Evolutionary conservation across 2,113 vertebrate species (phyloP).

Genomic region (Crocuta crocuta): DNA sequence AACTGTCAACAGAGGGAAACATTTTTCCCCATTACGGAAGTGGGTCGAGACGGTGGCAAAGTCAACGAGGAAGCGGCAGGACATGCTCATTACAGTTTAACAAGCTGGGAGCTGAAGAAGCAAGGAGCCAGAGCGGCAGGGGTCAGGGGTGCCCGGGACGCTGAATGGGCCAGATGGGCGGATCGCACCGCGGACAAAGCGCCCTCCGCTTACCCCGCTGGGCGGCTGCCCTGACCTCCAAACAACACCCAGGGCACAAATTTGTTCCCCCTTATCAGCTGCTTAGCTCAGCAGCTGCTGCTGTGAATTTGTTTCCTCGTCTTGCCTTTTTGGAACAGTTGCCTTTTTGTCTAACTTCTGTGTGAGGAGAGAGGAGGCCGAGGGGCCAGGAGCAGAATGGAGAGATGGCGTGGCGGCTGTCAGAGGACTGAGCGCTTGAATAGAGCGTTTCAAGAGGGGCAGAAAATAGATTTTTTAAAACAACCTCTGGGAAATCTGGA

Average conservation of each 20-base stretch:
- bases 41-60: conserved; percentile 54
- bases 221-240: conserved; percentile 59
- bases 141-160: background rate
- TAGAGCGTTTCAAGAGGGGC: conserved; percentile 21
- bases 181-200: background rate
- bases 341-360: conserved; percentile 56
- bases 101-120: background rate
- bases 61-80: conserved; percentile 59
- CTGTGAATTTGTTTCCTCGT: background rate
- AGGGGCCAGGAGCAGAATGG: background rate
- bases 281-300: conserved; percentile 64
- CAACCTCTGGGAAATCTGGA: conserved; percentile 40
- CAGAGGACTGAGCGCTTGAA: background rate
- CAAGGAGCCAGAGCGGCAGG: background rate
- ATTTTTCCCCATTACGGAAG: background rate
- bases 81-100: background rate
- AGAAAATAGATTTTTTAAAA: conserved; percentile 47
- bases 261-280: conserved; percentile 68
- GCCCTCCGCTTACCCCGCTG: background rate
- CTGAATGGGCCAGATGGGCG: conserved; percentile 56
- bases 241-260: conserved; percentile 53
- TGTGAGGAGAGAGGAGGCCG: background rate
- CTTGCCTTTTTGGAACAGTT: conserved; percentile 46
- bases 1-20: conserved; percentile 6
- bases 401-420: background rate